Evolutionary conservation across 2,888 invertebrate species (phyloP), one percentile per base, ranked within the genome.

Genomic region (Andrena camellia): DNA sequence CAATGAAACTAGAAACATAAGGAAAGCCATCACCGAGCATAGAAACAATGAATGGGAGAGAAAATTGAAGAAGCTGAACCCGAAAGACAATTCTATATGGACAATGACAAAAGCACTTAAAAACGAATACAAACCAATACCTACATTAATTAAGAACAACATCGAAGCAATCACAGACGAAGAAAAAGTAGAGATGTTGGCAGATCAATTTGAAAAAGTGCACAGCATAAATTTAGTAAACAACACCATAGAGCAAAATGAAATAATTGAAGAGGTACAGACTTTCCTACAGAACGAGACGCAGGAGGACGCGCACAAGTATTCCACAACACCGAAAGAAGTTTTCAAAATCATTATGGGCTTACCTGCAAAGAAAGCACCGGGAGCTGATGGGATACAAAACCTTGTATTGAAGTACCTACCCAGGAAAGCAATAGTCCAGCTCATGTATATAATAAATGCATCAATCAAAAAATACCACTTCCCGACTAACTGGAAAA

Each of bases 381-480:
- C 87, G 2, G 86, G 84, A 17, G 5, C 26, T 26, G 83, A 83
- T 20, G 59, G 23, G 0, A 80, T 83, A n/a, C 81, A 86, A 42
- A 86, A 84, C 23, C 76, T 86, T 20, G 29, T 86, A 7, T 29
- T 84, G 1, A 86, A 86, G 77, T 79, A 86, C 29, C 3, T 84
- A 3, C 42, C 64, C 2, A 66, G 42, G 8, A 84, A 33, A 10
- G 52, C 2, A 52, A 52, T 52, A 52, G 52, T 20, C 5, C 52
- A 52, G n/a, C 20, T 84, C 17, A 78, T 52, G 31, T 78, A 81
- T 52, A 81, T 84, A 8, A 68, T 78, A 60, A 84, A 84, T 54
- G 73, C 64, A 17, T 35, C 35, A 17, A 2, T 82, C 2, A 82
- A 60, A 35, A 33, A 75, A 10, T 4, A 8, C 0, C 52, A 81